Evolutionary conservation across 2,888 invertebrate species (phyloP).

Genomic region (Apodemia duryi): DNA sequence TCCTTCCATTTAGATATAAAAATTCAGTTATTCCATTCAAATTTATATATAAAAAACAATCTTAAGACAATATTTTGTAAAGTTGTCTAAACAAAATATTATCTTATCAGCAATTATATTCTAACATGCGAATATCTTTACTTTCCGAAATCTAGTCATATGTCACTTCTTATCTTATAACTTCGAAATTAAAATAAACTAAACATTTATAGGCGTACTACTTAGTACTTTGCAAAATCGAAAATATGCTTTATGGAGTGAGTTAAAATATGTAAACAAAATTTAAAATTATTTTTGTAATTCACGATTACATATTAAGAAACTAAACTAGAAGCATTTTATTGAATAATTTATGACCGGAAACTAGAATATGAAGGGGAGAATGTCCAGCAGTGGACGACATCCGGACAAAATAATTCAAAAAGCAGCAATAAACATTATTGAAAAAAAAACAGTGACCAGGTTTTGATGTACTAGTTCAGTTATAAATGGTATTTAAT

Average conservation of each 20-base stretch:
- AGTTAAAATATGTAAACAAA: too few relatives aligned
- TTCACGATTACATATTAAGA: neutral
- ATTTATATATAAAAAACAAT: neutral
- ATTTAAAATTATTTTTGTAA: too few relatives aligned
- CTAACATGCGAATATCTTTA: neutral
- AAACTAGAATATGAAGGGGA: constrained; percentile 7
- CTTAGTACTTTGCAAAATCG: too few relatives aligned
- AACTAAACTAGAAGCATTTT: neutral
- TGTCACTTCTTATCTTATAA: neutral
- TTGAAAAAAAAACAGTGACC: neutral
- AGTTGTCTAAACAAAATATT: neutral
- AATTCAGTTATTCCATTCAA: neutral
- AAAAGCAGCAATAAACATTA: neutral
- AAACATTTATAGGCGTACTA: neutral
- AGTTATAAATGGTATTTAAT: neutral
- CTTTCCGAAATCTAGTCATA: neutral
- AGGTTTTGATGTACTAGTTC: neutral
- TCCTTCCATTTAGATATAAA: neutral
- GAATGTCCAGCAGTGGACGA: neutral
- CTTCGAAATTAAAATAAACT: neutral
- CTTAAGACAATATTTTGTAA: neutral
- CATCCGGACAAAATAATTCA: constrained; percentile 3
- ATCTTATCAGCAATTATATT: neutral
- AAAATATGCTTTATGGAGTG: too few relatives aligned
- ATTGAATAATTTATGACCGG: constrained; percentile 8